Percentiles rank a stretch among this genome's conserved stretches.
Conservation (phyloP, 2,797 vertebrate species). For the Cossypha niveicapilla region DNA sequence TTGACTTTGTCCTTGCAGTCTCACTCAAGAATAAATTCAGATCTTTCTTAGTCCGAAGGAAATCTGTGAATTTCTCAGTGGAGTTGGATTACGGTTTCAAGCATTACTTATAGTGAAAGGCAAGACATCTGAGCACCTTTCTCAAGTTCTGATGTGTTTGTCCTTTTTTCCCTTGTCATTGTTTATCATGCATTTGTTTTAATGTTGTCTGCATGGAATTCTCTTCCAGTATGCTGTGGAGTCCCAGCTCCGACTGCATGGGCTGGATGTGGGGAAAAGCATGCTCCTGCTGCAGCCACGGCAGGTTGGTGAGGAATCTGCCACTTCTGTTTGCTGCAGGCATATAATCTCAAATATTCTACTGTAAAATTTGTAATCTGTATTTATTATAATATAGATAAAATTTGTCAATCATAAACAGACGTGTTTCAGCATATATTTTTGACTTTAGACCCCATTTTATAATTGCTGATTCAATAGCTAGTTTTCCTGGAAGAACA, state of each 20-base stretch:
- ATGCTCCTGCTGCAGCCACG: constrained; percentile 83
- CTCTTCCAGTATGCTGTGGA: constrained; percentile 86
- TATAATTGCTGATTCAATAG: not conserved
- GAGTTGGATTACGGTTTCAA: not conserved
- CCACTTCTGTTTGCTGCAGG: not conserved
- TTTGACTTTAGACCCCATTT: not conserved
- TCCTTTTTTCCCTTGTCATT: not conserved
- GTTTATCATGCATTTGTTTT: not conserved
- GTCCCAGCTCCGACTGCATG: constrained; percentile 86
- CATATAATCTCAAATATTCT: not conserved
- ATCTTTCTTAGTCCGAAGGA: not conserved
- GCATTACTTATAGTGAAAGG: not conserved
- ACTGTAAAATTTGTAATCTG: not conserved
- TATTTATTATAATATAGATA: not conserved
- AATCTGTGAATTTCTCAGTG: not conserved
- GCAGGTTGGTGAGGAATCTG: constrained; percentile 72
- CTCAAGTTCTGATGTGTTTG: not conserved
- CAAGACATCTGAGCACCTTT: not conserved
- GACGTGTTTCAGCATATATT: fast-evolving
- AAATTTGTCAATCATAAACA: not conserved
- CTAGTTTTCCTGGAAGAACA: not conserved
- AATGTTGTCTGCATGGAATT: not conserved
- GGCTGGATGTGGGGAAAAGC: constrained; percentile 79
- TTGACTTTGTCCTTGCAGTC: not conserved
- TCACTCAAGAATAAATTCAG: not conserved